These are phyloP conservation scores for Pocillopora meandrina DNA, from an alignment of 92 coral and sea anemone genomes.

Conservation along the genomic window DNA sequence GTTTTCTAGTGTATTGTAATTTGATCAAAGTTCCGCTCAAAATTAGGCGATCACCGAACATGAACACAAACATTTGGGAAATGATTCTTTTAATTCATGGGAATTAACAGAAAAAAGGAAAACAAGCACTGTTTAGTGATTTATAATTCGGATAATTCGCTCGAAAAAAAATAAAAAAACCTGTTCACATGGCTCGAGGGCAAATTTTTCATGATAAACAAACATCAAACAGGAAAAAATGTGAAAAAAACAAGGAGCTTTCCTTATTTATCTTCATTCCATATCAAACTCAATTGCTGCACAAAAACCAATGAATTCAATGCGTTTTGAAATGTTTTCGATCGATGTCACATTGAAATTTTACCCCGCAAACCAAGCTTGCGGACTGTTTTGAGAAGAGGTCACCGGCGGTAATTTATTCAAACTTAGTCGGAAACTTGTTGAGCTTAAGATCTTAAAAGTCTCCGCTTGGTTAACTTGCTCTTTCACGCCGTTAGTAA, in stretches of 20 bases:
- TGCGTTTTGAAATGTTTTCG: background rate
- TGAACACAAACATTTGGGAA: background rate
- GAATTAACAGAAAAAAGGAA: background rate
- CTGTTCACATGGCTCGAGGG: conserved; percentile 5
- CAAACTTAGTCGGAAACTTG: background rate
- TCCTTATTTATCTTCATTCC: background rate
- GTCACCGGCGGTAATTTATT: conserved; percentile 10
- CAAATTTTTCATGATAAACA: background rate
- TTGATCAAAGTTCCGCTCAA: background rate
- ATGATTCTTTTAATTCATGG: background rate
- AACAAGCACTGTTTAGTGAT: background rate
- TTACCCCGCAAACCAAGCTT: background rate
- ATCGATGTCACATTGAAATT: background rate
- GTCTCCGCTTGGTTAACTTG: conserved; percentile 22
- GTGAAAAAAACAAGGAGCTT: background rate
- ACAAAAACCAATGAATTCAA: background rate
- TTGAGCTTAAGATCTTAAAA: background rate
- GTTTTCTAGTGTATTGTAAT: no score
- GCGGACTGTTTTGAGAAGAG: background rate
- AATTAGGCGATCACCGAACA: background rate
- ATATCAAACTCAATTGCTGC: background rate
- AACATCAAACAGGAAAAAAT: conserved; percentile 32
- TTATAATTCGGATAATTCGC: background rate
- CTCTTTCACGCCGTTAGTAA: background rate
- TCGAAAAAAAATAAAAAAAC: background rate